Evolutionary conservation across 2,113 vertebrate genomes (phyloP).

Genomic region (Haliaeetus leucogaster): DNA sequence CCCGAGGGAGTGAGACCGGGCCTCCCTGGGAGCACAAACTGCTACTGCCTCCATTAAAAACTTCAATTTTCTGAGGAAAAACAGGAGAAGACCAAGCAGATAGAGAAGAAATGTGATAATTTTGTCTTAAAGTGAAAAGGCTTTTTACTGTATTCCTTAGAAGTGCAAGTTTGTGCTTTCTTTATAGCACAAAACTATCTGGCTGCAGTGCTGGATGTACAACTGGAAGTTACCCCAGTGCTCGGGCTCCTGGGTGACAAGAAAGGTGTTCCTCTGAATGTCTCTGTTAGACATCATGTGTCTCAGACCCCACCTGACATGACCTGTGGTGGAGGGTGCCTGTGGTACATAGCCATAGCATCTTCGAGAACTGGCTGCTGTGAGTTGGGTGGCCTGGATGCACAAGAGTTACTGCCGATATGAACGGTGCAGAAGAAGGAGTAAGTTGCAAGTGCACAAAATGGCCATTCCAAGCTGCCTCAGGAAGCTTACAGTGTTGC

Average conservation of each 20-base stretch:
- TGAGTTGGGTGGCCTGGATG: not conserved
- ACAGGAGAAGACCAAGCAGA: not conserved
- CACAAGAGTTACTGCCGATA: not conserved
- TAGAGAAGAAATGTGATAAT: not conserved
- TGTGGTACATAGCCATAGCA: not conserved
- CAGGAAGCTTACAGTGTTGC: not conserved
- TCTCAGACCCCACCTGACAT: not conserved
- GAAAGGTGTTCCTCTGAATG: not conserved
- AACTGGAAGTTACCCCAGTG: not conserved
- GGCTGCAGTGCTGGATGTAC: not conserved
- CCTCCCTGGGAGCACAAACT: not conserved
- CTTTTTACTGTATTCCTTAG: not conserved
- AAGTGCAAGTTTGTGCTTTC: not conserved
- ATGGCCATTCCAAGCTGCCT: not conserved
- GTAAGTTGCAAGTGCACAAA: not conserved
- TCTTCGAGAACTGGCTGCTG: not conserved
- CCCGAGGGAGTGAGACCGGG: fast-evolving
- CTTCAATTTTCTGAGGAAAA: not conserved
- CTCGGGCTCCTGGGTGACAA: not conserved
- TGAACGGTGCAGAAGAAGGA: fast-evolving
- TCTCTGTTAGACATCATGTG: fast-evolving
- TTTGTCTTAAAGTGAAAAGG: not conserved
- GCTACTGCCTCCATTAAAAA: not conserved
- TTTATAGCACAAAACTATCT: not conserved
- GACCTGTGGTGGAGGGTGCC: not conserved